These are phyloP conservation scores for Mythimna impura DNA, from an alignment of 2,888 invertebrate species.

Conservation along the genomic window DNA sequence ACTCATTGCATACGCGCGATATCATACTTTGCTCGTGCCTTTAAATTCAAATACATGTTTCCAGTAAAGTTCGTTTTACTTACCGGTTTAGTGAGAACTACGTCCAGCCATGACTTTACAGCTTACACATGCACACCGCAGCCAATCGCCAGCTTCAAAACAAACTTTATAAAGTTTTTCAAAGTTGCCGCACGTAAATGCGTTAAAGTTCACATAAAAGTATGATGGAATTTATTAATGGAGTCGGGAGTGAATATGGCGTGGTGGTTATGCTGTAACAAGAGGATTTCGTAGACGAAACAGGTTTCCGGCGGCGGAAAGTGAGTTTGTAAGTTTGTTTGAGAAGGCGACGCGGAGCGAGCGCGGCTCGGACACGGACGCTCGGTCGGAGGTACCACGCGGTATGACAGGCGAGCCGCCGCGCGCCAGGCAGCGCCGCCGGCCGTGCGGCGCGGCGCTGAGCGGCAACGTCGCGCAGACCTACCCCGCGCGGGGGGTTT, in stretches of 20 bases:
- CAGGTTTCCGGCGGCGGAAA: slow-evolving; percentile 82
- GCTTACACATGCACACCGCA: slow-evolving; percentile 78
- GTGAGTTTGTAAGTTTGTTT: slow-evolving; percentile 84
- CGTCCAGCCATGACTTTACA: slow-evolving; percentile 83
- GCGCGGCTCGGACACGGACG: slow-evolving; percentile 74
- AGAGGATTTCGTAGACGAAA: slow-evolving; percentile 75
- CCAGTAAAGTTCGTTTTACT: slow-evolving; percentile 85
- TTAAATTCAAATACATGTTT: slow-evolving; percentile 73
- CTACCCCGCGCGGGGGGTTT: slow-evolving; percentile 75
- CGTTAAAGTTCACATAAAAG: slow-evolving; percentile 69
- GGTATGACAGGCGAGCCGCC: slow-evolving; percentile 73
- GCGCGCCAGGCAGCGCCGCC: slow-evolving; percentile 57
- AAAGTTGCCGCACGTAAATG: slow-evolving; percentile 73
- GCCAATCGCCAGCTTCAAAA: slow-evolving; percentile 75
- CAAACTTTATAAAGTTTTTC: slow-evolving; percentile 83
- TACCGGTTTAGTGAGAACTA: slow-evolving; percentile 87
- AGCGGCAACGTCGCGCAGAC: slow-evolving; percentile 80
- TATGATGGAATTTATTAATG: slow-evolving; percentile 65
- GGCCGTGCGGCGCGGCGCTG: slow-evolving; percentile 71
- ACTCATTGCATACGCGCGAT: slow-evolving; percentile 42
- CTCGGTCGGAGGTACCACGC: slow-evolving; percentile 80
- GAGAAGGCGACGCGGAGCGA: slow-evolving; percentile 71
- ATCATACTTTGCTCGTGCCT: slow-evolving; percentile 49
- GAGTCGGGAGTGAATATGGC: slow-evolving; percentile 71
- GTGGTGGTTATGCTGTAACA: slow-evolving; percentile 70